Evolutionary conservation across 2,113 vertebrate genomes (phyloP), one percentile per base, ranked within the genome.

Genomic region (Eptesicus fuscus): DNA sequence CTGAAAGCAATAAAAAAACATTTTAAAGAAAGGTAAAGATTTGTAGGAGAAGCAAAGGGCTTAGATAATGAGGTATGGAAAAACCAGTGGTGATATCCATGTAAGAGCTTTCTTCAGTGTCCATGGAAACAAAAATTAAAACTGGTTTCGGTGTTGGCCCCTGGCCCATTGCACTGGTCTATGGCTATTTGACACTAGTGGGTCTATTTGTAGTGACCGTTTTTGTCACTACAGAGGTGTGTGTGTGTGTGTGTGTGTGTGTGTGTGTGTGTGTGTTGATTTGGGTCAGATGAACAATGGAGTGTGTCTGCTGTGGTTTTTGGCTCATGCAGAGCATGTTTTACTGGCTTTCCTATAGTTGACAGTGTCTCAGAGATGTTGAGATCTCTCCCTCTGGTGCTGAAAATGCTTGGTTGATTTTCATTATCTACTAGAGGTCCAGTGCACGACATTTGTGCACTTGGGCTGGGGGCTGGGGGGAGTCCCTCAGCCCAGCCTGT

Each of bases 201-300:
- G 42, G n/a, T 73, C 77, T 92, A n/a, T 80, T 83, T 94, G 23
- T 42, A 32, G 32, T 82, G 65, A 65, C 42, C 30, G 53, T 65
- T 86, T 47, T 23, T 73, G 73, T 73, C 67, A 22, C 67, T 73
- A 4, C 53, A 65, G 92, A 90, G 79, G 59, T 78, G 82, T 61
- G 42, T 35, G 30, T 40, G 80, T 18, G 83, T n/a, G 42, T n/a
- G n/a, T 35, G 74, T 82, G 82, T 56, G 42, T n/a, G 30, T 40
- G 80, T 28, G 87, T 65, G 12, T n/a, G 42, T 35, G n/a, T 40
- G 80, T 28, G 83, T 96, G 85, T 35, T 85, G 32, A 61, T 94
- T 96, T 84, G 90, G 80, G 78, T 85, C 65, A 73, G 91, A 87
- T 93, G 88, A 96, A 71, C 94, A 91, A 93, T 73, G 88, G 87